A percentile compares a stretch with the other conserved stretches of the same genome.
Conservation (phyloP, 2,888 invertebrate genomes). For the Nomada fucata region DNA sequence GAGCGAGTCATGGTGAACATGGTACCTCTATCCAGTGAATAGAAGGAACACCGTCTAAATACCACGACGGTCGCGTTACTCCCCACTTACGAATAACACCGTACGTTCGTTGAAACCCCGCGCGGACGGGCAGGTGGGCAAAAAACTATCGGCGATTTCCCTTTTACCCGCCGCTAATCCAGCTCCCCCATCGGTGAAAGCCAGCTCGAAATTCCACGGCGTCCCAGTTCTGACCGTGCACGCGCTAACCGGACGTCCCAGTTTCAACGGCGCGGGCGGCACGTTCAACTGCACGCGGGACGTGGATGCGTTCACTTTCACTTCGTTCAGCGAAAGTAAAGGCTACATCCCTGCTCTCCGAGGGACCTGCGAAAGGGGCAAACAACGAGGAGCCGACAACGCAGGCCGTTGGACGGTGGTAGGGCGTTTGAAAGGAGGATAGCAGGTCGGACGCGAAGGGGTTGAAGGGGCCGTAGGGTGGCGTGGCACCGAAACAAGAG, state of each 20-base stretch:
- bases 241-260: slow-evolving; percentile 60
- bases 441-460: slow-evolving; percentile 60
- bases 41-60: no score
- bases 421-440: slow-evolving; percentile 73
- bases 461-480: slow-evolving; percentile 54
- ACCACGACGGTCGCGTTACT: no score
- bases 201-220: slow-evolving; percentile 39
- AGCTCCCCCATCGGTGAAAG: slow-evolving; percentile 5
- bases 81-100: background rate
- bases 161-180: background rate
- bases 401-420: slow-evolving; percentile 57
- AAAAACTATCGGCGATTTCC: slow-evolving; percentile 13
- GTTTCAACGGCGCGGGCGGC: slow-evolving; percentile 63
- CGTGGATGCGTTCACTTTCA: slow-evolving; percentile 74
- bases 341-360: slow-evolving; percentile 55
- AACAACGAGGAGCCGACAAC: slow-evolving; percentile 71
- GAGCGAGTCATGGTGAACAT: no score
- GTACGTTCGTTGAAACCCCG: background rate
- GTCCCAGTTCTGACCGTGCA: slow-evolving; percentile 46
- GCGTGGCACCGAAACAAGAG: slow-evolving; percentile 51
- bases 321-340: slow-evolving; percentile 71
- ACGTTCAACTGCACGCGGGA: slow-evolving; percentile 58
- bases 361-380: slow-evolving; percentile 71
- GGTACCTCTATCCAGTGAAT: no score
- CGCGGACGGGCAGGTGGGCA: background rate